Evolutionary conservation across 2,888 invertebrate species (phyloP).

Genomic region (Apodemia zela): DNA sequence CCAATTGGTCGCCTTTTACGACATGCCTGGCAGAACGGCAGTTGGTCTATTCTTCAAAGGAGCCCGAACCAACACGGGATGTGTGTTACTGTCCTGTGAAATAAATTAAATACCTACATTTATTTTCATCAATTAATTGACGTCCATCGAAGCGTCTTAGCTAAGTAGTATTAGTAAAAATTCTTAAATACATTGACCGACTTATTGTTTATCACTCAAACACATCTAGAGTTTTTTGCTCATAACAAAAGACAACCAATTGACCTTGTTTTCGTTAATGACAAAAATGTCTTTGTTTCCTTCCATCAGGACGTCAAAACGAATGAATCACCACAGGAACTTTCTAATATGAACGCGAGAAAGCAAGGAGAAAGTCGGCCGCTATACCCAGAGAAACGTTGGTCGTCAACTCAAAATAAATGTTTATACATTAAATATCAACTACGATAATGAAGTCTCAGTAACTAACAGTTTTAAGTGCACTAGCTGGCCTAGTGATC

Average conservation of each 20-base stretch:
- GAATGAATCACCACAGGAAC: slow-evolving; percentile 52
- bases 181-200: background rate
- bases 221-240: background rate
- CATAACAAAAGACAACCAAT: background rate
- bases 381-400: slow-evolving; percentile 37
- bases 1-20: no score
- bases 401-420: slow-evolving; percentile 23
- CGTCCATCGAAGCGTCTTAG: no score
- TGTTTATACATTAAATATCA: slow-evolving; percentile 24
- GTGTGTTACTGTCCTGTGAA: no score
- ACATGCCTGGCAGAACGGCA: no score
- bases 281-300: slow-evolving; percentile 24
- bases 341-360: slow-evolving; percentile 67
- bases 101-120: no score
- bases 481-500: background rate
- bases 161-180: no score
- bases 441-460: background rate
- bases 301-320: slow-evolving; percentile 31
- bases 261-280: slow-evolving; percentile 13
- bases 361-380: slow-evolving; percentile 68
- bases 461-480: background rate
- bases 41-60: no score
- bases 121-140: no score
- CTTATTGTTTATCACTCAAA: background rate
- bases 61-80: no score